phyloP scores from a whole-genome alignment of 2,113 vertebrate genomes.

The Mastomys natalensis region DNA sequence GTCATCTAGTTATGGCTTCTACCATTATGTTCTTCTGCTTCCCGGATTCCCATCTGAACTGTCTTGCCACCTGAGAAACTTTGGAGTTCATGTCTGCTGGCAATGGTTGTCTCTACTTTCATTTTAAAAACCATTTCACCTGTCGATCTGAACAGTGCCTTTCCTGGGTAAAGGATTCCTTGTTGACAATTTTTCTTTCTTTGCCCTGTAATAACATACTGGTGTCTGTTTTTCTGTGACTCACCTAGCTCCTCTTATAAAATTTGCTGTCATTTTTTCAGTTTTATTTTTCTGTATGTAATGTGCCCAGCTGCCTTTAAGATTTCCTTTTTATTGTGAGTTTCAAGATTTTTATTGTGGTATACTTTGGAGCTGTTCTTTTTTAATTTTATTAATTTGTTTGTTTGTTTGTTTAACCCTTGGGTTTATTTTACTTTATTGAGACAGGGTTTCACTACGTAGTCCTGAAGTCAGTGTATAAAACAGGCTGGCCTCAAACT shows the following conservation, averaged over 20 bases:
- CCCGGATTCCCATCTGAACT: not conserved
- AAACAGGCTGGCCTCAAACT: not conserved
- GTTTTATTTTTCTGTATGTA: conserved; percentile 45
- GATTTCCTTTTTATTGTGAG: not conserved
- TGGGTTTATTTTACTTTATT: not conserved
- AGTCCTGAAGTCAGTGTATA: not conserved
- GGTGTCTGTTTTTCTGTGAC: not conserved
- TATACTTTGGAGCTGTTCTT: not conserved
- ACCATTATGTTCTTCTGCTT: not conserved
- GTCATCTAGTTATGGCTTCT: not conserved
- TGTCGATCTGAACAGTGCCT: not conserved
- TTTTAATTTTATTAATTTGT: not conserved
- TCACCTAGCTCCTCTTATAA: not conserved
- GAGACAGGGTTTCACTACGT: not conserved
- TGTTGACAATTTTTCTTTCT: not conserved
- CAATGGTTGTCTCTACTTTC: not conserved
- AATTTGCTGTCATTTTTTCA: not conserved
- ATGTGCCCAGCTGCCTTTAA: not conserved
- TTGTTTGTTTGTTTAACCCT: not conserved
- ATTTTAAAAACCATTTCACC: not conserved
- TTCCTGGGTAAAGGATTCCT: not conserved
- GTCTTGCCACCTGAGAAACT: not conserved
- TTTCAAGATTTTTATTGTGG: conserved; percentile 34
- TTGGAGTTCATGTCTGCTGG: not conserved
- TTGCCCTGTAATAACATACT: not conserved